Base-by-base conservation (phyloP, 1,140 invertebrate species). In the Platyscapa corneri region DNA sequence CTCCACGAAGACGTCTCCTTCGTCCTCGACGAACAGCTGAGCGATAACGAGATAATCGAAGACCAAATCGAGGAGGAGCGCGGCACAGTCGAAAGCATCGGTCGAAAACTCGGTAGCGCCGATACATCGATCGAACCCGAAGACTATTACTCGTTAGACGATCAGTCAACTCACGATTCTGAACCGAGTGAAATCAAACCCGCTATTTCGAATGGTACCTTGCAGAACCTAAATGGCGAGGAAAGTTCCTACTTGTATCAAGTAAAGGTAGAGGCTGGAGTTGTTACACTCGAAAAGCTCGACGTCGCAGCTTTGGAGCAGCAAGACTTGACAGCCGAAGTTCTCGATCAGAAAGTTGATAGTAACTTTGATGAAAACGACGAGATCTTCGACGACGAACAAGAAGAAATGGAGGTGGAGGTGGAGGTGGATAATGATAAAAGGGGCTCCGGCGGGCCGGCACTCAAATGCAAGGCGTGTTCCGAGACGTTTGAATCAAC, bases 381-480 rank as follows among this genome's bases (percentile, higher is more conserved):
- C n/a, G 32, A 64, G 3, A 6, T 37, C 18, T 30, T 32, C 0
- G 76, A 79, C 0, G 56, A 64, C 10, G 77, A 64, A 46, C 16
- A 30, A 10, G 60, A 56, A 5, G 49, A 60, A 18, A 20, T 20
- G 70, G 78, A 12, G 53, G 67, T 70, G 23, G 74, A 34, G n/a
- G 79, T 20, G 70, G 78, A 12, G 53, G 67, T 70, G 23, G 74
- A 34, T 20, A 74, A 74, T 37, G 70, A 42, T 42, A 74, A 74
- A 74, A 74, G 7, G 18, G 39, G 27, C 0, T 49, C 60, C 18
- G 37, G 70, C 64, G 10, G 12, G 27, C 60, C 23, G 7, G 39
- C 88, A 0, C 37, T 93, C 7, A 93, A 91, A 39, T 94, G 93
- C 56, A 91, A 91, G 37, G 81, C 87, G 0, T 94, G 93, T 78